These are phyloP conservation scores for Rhaphigaster nebulosa DNA, from an alignment of 2,888 invertebrate genomes.

Conservation along the genomic window DNA sequence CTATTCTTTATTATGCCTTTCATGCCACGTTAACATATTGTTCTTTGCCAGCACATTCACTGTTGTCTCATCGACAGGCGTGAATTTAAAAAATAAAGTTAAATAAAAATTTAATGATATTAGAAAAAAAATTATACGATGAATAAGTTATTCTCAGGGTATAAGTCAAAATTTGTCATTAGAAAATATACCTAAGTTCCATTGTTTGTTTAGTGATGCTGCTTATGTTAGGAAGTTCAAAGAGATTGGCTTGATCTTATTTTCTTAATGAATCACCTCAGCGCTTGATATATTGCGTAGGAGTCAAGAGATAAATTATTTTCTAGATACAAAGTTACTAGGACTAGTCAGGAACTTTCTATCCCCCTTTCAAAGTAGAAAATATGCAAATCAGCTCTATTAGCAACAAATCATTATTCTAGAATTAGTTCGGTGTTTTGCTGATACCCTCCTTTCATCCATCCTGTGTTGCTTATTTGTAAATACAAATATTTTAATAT, in stretches of 20 bases:
- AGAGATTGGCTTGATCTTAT: neutral
- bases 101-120: no score
- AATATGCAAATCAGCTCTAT: slow-evolving; percentile 8
- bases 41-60: no score
- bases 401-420: neutral
- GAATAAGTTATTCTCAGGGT: no score
- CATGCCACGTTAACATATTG: no score
- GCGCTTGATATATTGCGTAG: neutral
- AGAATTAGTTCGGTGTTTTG: neutral
- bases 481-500: neutral
- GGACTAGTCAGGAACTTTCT: neutral
- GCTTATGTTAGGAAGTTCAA: neutral
- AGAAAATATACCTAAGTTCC: no score
- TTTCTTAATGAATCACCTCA: neutral
- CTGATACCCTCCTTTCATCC: neutral
- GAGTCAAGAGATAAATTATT: neutral
- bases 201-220: neutral
- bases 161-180: no score
- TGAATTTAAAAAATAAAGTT: no score
- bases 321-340: neutral
- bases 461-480: neutral
- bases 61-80: no score
- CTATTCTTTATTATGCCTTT: no score
- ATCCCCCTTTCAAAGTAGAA: neutral
- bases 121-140: no score